Base-by-base conservation (phyloP, 2,888 invertebrate species). In the Tryphoninae sp. region DNA sequence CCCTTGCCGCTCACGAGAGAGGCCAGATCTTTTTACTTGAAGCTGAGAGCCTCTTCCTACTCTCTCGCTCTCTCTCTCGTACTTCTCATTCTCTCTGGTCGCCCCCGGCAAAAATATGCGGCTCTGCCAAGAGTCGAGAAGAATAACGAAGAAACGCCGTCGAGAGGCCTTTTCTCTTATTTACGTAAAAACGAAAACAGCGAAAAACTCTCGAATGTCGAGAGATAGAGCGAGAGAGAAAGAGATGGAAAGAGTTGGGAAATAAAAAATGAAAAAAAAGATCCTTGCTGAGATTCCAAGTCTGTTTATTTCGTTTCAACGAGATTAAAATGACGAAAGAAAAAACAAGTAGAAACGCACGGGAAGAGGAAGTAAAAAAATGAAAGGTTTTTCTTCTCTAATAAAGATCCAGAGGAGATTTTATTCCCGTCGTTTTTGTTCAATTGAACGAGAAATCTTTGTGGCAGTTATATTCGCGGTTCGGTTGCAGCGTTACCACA, bases 391-490 rank as follows among this genome's bases (percentile, higher is more conserved):
- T 22, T 55, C 8, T 22, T 55, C 62, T 71, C 64, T 49, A 62
- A 67, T 59, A 72, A 82, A 72, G 71, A 67, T 65, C 42, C 53
- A 11, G 65, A 73, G 55, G 67, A 79, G 58, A 75, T 79, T 76
- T 79, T 68, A 82, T 82, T 73, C 64, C 58, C 59, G 72, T 58
- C 45, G 62, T 72, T 72, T 76, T 62, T 76, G 68, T 77, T 77
- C 76, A 77, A 82, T 75, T 77, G 69, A 72, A 73, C 64, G 40
- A 73, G 69, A 77, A 82, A 77, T 82, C 79, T 80, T 82, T 79
- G 72, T 69, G 80, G 65, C 65, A 62, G 77, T 79, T 82, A 77
- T 73, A 77, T 80, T 80, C 79, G 67, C 49, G 64, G 62, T 78
- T 62, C 22, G 45, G 55, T 49, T 58, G 58, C 64, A 64, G 40